These are phyloP conservation scores for Lamprologus ornatipinnis DNA, from an alignment of 2,113 vertebrate genomes.

Conservation along the genomic window DNA sequence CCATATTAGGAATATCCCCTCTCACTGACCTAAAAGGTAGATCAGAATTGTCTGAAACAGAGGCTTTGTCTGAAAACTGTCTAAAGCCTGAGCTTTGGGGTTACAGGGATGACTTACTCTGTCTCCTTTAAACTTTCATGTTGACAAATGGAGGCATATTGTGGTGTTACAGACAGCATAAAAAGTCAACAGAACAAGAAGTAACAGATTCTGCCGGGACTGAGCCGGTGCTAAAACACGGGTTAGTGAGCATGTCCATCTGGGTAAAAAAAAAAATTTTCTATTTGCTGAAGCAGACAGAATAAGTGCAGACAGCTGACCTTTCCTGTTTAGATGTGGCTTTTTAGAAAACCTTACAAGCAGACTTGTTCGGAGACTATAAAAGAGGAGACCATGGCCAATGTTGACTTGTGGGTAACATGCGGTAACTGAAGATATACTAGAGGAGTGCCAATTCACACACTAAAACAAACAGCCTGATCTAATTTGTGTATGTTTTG, in stretches of 20 bases:
- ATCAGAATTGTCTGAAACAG: neutral
- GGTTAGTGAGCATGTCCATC: neutral
- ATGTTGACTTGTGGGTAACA: neutral
- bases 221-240: neutral
- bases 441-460: neutral
- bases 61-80: neutral
- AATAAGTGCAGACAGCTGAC: conserved; percentile 17
- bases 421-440: neutral
- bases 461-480: neutral
- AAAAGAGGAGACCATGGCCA: neutral
- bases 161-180: neutral
- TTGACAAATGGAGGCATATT: neutral
- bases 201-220: neutral
- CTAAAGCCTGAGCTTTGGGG: neutral
- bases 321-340: conserved; percentile 1
- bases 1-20: neutral
- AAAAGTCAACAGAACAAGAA: neutral
- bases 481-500: neutral
- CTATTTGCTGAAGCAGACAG: neutral
- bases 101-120: neutral
- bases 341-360: neutral
- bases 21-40: neutral
- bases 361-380: neutral
- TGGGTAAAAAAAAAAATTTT: neutral
- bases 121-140: neutral